Conservation (phyloP, 2,888 invertebrate genomes). For the Dolichomitus sp. region DNA sequence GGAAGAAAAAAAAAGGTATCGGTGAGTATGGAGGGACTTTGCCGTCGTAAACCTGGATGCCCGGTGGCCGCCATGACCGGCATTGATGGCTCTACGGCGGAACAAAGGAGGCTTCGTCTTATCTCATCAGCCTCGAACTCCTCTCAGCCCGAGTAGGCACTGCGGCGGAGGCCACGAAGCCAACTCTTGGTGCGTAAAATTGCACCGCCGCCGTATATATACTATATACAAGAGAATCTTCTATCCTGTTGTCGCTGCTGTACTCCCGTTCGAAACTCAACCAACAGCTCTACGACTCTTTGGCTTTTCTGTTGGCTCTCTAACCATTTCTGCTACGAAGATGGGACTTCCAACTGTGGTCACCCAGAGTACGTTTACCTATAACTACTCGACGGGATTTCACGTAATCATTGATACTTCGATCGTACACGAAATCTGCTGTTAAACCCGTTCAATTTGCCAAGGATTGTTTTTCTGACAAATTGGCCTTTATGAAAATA, state of each 20-base stretch:
- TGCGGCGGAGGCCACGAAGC: conserved; percentile 46
- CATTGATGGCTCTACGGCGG: conserved; percentile 67
- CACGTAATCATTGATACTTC: neutral
- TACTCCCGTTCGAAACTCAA: conserved; percentile 19
- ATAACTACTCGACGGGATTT: neutral
- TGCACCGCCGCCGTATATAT: conserved; percentile 53
- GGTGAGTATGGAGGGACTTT: neutral
- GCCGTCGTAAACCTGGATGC: conserved; percentile 73
- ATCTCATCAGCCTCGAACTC: conserved; percentile 69
- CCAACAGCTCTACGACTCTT: conserved; percentile 2
- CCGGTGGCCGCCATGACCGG: conserved; percentile 66
- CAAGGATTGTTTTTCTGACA: neutral
- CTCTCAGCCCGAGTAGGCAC: conserved; percentile 25
- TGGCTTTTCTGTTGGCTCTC: conserved; percentile 3
- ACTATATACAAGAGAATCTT: conserved; percentile 19
- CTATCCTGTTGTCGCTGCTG: neutral
- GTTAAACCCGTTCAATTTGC: neutral
- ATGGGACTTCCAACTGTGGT: neutral
- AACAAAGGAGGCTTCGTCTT: conserved; percentile 72
- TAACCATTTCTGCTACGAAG: conserved; percentile 1
- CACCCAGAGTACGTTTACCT: neutral
- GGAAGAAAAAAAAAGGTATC: neutral
- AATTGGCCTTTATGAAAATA: neutral
- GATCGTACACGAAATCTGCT: neutral
- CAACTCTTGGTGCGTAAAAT: conserved; percentile 77